Base-by-base conservation (phyloP, 2,888 invertebrate genomes). In the Boloria selene region DNA sequence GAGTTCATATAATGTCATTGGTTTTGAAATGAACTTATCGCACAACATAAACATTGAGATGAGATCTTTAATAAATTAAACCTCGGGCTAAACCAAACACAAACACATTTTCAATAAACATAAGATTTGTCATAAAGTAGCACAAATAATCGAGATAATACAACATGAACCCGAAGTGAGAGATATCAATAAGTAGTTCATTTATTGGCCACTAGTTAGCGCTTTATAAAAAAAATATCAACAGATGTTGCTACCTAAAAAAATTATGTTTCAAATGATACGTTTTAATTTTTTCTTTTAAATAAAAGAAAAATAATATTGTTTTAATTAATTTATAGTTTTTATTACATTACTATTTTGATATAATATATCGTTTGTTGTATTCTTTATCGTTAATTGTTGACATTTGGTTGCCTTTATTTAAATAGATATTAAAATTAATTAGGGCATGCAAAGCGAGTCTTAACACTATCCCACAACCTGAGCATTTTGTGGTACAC, bases 121-220 rank as follows among this genome's bases (percentile, higher is more conserved):
- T 83, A 74, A 71, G 73, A 77, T 82, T 85, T 83, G 81, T 81
- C 77, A 84, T 79, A 78, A 85, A 86, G 79, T 80, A 83, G 81
- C 87, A 90, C 89, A 87, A 90, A 84, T 84, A 84, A 81, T 77
- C 79, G 78, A 81, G 85, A 85, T 84, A 85, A 86, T 88, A 85
- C 84, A 83, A 82, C 85, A 85, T 84, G 86, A 86, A 89, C 85
- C 81, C 84, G 81, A 38, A 82, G 80, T 81, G 81, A 84, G 78
- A 89, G 90, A 91, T 90, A 92, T 92, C 92, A 92, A 92, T 92
- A 91, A 78, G 83, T 80, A 83, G 85, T 86, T 91, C 81, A 72
- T 71, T 79, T 81, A 81, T 79, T 79, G 72, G 67, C 79, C 92
- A 82, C 84, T 74, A 90, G 92, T 81, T 84, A 86, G 87, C 92